A percentile compares a stretch with the other conserved stretches of the same genome.
Conservation (phyloP, 2,113 vertebrate species). For the Odocoileus virginianus region DNA sequence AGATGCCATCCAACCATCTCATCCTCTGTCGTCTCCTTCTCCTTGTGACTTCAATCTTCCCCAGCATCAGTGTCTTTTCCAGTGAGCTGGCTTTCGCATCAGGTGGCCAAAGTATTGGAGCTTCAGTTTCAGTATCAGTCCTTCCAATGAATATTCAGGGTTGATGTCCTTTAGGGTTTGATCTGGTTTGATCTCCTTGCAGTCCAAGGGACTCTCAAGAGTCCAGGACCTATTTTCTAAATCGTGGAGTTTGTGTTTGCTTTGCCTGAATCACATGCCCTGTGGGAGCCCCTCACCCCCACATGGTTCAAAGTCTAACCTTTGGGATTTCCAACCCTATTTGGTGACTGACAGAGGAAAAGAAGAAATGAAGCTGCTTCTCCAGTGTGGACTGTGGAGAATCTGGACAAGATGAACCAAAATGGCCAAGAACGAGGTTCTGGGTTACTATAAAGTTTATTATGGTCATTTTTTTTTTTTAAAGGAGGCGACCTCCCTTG, state of each 20-base stretch:
- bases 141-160: neutral
- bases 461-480: no score
- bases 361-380: no score
- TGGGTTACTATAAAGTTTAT: neutral
- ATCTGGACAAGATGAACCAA: neutral
- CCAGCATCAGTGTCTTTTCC: neutral
- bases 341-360: neutral
- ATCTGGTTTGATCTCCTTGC: neutral
- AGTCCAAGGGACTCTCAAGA: neutral
- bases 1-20: neutral
- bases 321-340: neutral
- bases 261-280: neutral
- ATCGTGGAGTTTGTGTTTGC: neutral
- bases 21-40: neutral
- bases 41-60: neutral
- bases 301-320: neutral
- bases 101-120: fast-evolving
- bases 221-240: neutral
- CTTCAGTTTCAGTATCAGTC: neutral
- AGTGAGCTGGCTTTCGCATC: fast-evolving
- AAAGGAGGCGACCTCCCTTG: fast-evolving
- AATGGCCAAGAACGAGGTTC: neutral
- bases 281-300: neutral
- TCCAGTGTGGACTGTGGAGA: neutral
- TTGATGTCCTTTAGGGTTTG: neutral